Percentiles rank a stretch among this genome's conserved stretches.
These are phyloP conservation scores for Cyclopterus lumpus DNA, from an alignment of 2,797 vertebrate genomes.

Conservation along the genomic window DNA sequence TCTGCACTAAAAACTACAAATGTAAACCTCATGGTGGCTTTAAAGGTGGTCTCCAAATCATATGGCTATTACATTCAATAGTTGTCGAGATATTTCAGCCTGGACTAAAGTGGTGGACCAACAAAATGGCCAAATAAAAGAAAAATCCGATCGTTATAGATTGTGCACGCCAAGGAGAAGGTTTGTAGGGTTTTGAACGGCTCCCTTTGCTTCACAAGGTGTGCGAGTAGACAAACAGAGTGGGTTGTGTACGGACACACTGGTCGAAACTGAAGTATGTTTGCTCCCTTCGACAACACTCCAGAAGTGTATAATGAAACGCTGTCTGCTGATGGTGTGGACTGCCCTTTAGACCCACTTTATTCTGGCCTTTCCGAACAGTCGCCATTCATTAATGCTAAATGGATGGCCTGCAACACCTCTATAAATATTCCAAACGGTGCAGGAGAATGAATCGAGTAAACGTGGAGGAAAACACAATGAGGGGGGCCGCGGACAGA, in stretches of 20 bases:
- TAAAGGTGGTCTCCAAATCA: not conserved
- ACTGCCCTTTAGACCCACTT: not conserved
- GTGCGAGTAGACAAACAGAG: not conserved
- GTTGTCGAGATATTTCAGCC: not conserved
- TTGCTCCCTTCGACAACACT: not conserved
- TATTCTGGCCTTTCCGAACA: not conserved
- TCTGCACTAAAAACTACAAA: not conserved
- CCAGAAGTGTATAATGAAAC: conserved; percentile 2
- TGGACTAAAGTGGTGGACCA: not conserved
- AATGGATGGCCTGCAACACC: not conserved
- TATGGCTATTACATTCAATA: not conserved
- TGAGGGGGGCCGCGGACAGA: not conserved
- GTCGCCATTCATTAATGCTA: not conserved
- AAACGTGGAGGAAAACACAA: not conserved
- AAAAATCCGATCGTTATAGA: not conserved
- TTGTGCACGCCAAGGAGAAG: not conserved
- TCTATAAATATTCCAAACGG: not conserved
- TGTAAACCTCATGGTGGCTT: not conserved
- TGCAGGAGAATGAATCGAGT: not conserved
- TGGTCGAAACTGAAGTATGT: not conserved
- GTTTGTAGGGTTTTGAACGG: not conserved
- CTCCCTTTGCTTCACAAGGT: not conserved
- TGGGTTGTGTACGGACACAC: not conserved
- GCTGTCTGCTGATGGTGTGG: not conserved
- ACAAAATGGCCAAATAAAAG: not conserved